A percentile compares a stretch with the other conserved stretches of the same genome.
Evolutionary conservation across 2,113 vertebrate genomes (phyloP).

Genomic region (Gymnarchus niloticus): DNA sequence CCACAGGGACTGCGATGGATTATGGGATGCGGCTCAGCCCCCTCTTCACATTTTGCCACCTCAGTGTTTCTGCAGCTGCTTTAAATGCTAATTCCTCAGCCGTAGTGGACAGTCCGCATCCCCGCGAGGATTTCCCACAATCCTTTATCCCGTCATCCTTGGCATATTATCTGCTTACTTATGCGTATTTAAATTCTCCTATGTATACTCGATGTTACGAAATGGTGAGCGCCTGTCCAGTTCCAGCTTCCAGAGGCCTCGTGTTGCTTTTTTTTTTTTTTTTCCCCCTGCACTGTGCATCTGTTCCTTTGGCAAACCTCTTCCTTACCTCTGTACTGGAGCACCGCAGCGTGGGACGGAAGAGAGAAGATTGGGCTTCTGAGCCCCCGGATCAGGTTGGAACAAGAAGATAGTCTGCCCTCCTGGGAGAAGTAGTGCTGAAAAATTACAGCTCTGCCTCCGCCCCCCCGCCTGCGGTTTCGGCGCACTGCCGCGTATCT

Average conservation of each 20-base stretch:
- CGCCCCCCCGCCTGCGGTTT: not conserved
- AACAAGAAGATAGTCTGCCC: not conserved
- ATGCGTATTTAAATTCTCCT: not conserved
- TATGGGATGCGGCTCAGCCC: not conserved
- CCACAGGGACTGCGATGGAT: not conserved
- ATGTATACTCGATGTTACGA: not conserved
- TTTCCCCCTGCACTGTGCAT: not conserved
- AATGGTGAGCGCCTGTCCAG: not conserved
- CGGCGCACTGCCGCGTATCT: not conserved
- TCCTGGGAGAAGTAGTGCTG: not conserved
- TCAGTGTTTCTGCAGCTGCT: not conserved
- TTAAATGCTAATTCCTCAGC: not conserved
- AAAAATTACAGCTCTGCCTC: too few relatives aligned
- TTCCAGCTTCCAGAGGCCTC: not conserved
- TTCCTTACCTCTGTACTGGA: not conserved
- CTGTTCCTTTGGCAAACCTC: not conserved
- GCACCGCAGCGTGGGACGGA: too few relatives aligned
- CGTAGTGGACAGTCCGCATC: not conserved
- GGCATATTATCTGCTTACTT: not conserved
- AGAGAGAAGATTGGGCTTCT: not conserved
- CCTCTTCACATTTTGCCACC: not conserved
- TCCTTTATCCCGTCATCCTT: not conserved
- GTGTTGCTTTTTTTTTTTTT: too few relatives aligned
- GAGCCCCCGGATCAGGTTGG: not conserved
- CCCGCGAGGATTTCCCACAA: not conserved